These are phyloP conservation scores for Scophthalmus maximus DNA, from an alignment of 2,113 vertebrate species.

Conservation along the genomic window DNA sequence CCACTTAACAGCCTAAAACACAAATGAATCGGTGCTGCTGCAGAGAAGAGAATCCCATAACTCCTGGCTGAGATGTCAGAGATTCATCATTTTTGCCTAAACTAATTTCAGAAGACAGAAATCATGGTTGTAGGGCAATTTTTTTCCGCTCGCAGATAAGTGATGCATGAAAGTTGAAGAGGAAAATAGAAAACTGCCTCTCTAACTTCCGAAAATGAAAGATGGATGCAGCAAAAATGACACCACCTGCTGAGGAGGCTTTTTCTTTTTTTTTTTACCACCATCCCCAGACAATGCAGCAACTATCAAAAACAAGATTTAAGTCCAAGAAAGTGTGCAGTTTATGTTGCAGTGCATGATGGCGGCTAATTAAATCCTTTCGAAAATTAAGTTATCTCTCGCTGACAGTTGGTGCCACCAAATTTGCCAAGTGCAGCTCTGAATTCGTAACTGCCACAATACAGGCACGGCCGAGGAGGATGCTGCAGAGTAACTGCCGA, in stretches of 20 bases:
- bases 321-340: conserved; percentile 37
- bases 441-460: conserved; percentile 22
- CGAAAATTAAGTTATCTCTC: conserved; percentile 60
- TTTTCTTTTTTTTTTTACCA: background rate
- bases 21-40: conserved; percentile 27
- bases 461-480: conserved; percentile 9
- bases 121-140: conserved; percentile 40
- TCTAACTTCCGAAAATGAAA: conserved; percentile 22
- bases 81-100: conserved; percentile 57
- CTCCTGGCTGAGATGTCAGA: conserved; percentile 45
- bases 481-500: background rate
- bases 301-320: conserved; percentile 21
- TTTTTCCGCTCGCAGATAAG: background rate
- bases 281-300: background rate
- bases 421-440: conserved; percentile 33
- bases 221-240: conserved; percentile 42
- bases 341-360: conserved; percentile 45
- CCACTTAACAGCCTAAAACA: conserved; percentile 28
- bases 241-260: conserved; percentile 40
- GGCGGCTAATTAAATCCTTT: conserved; percentile 63
- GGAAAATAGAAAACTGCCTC: conserved; percentile 48
- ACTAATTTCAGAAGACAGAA: conserved; percentile 38
- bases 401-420: conserved; percentile 57
- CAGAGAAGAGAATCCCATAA: conserved; percentile 18
- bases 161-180: conserved; percentile 45